phyloP scores from a whole-genome alignment of 2,888 invertebrate species.

The Epinotia brunnichana region DNA sequence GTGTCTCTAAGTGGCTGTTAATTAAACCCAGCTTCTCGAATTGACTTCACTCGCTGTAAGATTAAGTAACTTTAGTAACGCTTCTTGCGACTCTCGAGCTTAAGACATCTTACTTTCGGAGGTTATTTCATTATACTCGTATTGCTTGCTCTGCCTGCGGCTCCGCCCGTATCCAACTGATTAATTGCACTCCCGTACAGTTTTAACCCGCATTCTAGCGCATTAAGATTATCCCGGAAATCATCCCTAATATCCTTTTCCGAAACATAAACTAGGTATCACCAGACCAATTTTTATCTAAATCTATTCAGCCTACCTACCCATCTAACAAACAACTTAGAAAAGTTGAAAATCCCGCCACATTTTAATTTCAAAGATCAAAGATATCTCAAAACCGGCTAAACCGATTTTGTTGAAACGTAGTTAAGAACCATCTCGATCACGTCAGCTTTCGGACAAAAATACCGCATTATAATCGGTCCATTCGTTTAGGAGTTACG shows the following conservation, averaged over 20 bases:
- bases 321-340: background rate
- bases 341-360: no score
- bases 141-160: background rate
- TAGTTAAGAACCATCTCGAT: no score
- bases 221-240: background rate
- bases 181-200: background rate
- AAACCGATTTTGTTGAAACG: no score
- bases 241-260: background rate
- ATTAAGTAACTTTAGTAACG: conserved; percentile 2
- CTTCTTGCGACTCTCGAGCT: background rate
- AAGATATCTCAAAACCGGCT: no score
- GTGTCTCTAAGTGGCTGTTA: conserved; percentile 27
- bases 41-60: conserved; percentile 13
- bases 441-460: no score
- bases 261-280: background rate
- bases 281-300: background rate
- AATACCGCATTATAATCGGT: no score
- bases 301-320: background rate
- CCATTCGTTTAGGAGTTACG: no score
- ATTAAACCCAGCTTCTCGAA: conserved; percentile 26
- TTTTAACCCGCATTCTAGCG: background rate
- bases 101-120: background rate
- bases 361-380: no score
- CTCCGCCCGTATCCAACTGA: background rate
- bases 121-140: background rate